Conservation (phyloP, 2,113 vertebrate species). For the Paracanthobrama guichenoti region DNA sequence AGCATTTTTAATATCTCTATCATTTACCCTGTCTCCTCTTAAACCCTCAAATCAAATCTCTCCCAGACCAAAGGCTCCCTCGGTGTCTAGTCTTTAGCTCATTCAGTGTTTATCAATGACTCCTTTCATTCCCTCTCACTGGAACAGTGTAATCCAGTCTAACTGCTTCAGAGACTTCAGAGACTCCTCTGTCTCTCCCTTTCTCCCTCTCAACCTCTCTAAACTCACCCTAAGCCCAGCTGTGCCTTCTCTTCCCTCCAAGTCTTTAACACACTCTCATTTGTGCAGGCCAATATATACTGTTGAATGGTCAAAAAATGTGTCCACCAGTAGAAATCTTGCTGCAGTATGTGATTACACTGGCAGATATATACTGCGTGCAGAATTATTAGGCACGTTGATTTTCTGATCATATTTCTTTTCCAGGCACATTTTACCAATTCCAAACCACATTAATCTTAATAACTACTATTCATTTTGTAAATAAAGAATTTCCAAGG, state of each 20-base stretch:
- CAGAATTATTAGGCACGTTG: too few relatives aligned
- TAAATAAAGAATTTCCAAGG: too few relatives aligned
- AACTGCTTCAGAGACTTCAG: conserved; percentile 28
- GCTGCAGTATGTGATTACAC: neutral
- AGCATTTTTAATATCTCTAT: neutral
- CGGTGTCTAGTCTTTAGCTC: neutral
- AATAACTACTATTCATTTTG: too few relatives aligned
- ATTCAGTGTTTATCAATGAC: conserved; percentile 6
- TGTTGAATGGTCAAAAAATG: neutral
- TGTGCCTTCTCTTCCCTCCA: conserved; percentile 1
- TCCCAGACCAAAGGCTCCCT: conserved; percentile 17
- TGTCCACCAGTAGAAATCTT: neutral
- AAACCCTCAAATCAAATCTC: neutral
- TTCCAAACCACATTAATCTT: too few relatives aligned
- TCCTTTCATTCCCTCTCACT: conserved; percentile 37
- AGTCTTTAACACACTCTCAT: neutral
- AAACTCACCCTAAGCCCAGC: neutral
- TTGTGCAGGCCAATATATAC: neutral
- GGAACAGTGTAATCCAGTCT: conserved; percentile 43
- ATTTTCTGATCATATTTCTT: too few relatives aligned
- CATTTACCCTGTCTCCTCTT: neutral
- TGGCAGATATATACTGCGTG: neutral
- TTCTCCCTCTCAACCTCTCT: neutral
- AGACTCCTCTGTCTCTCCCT: conserved; percentile 18
- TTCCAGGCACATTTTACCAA: too few relatives aligned